Conservation (phyloP, 1,140 invertebrate genomes). For the Panagrolaimus sp. region DNA sequence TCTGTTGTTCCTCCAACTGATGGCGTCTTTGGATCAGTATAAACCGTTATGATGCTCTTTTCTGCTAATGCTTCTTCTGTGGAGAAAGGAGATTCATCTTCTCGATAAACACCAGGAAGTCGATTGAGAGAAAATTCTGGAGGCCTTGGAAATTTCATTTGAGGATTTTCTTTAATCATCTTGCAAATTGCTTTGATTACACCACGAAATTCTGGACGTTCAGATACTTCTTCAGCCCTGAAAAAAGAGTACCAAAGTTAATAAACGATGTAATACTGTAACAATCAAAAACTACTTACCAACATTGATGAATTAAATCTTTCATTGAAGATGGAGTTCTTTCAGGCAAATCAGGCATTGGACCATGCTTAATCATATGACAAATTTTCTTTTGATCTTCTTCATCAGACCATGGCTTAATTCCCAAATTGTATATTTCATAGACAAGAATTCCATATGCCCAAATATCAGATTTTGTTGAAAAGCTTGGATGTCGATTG, state of each 20-base stretch:
- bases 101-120: not conserved
- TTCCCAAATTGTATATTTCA: slow-evolving; percentile 57
- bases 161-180: not conserved
- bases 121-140: not conserved
- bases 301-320: not conserved
- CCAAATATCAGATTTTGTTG: slow-evolving; percentile 82
- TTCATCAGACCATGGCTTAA: slow-evolving; percentile 42
- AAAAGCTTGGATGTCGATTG: slow-evolving; percentile 79
- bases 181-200: slow-evolving; percentile 3
- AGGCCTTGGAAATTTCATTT: not conserved
- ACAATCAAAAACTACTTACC: not conserved
- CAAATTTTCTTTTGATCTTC: slow-evolving; percentile 15
- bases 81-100: not conserved
- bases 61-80: not conserved
- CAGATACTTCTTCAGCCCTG: not conserved
- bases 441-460: slow-evolving; percentile 35
- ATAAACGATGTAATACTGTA: not conserved
- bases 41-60: not conserved
- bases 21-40: not conserved
- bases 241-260: not conserved
- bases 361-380: not conserved
- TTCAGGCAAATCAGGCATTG: slow-evolving; percentile 14
- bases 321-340: slow-evolving; percentile 2
- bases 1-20: not conserved
- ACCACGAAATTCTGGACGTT: slow-evolving; percentile 2